Percentiles rank a stretch among this genome's conserved stretches.
Evolutionary conservation across 2,888 invertebrate species (phyloP).

Genomic region (Timandra comae): DNA sequence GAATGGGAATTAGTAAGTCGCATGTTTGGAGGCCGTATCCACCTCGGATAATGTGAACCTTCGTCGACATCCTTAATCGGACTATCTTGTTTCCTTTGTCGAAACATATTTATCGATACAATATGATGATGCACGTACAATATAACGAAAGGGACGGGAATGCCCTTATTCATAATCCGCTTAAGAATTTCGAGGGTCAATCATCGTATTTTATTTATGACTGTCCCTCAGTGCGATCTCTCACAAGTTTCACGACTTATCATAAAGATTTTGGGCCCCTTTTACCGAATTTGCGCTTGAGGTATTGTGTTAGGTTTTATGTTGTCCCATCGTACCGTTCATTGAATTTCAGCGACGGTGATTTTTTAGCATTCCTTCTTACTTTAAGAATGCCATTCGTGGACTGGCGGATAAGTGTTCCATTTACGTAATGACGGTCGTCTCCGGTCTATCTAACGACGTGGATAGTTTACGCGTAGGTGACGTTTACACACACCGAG

Average conservation of each 20-base stretch:
- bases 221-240: slow-evolving; percentile 25
- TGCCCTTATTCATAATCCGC: slow-evolving; percentile 41
- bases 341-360: slow-evolving; percentile 21
- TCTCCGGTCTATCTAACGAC: not conserved
- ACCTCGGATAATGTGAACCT: slow-evolving; percentile 38
- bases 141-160: slow-evolving; percentile 24
- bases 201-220: slow-evolving; percentile 42
- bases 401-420: slow-evolving; percentile 15
- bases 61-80: slow-evolving; percentile 33
- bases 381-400: slow-evolving; percentile 20
- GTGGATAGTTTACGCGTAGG: not conserved
- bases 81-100: slow-evolving; percentile 37
- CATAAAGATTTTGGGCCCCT: slow-evolving; percentile 30
- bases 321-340: slow-evolving; percentile 24
- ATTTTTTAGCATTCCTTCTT: slow-evolving; percentile 20
- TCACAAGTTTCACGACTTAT: slow-evolving; percentile 30
- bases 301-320: slow-evolving; percentile 33
- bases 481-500: slow-evolving; percentile 5
- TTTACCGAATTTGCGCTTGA: slow-evolving; percentile 26
- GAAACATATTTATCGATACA: slow-evolving; percentile 31
- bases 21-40: slow-evolving; percentile 30
- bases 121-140: slow-evolving; percentile 17
- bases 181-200: slow-evolving; percentile 38
- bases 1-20: slow-evolving; percentile 18
- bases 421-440: slow-evolving; percentile 18